These are phyloP conservation scores for Kobus ellipsiprymnus DNA, from an alignment of 2,113 vertebrate genomes.

Conservation along the genomic window DNA sequence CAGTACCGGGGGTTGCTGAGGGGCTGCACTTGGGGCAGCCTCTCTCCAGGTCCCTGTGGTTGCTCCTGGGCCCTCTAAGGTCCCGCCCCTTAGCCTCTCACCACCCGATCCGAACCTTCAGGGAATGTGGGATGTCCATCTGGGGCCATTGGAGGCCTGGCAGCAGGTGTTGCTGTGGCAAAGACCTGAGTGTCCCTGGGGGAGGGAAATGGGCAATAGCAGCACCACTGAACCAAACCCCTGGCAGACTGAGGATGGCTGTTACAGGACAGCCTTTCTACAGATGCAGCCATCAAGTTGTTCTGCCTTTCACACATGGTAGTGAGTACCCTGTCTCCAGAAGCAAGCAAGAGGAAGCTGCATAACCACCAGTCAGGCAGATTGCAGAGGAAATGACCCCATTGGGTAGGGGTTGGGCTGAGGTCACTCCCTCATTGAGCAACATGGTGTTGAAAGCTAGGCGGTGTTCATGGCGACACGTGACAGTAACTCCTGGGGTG, in stretches of 20 bases:
- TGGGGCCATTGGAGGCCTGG: background rate
- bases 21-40: background rate
- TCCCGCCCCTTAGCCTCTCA: background rate
- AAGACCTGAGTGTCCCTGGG: background rate
- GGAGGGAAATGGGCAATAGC: background rate
- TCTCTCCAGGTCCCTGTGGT: background rate
- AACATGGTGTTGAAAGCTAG: background rate
- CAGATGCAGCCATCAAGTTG: background rate
- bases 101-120: background rate
- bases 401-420: background rate
- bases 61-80: background rate
- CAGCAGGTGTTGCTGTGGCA: background rate
- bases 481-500: background rate
- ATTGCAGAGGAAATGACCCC: background rate
- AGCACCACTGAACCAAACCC: background rate
- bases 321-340: background rate
- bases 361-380: background rate
- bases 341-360: background rate
- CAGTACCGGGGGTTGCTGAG: background rate
- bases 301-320: rapidly evolving
- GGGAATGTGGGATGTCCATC: background rate
- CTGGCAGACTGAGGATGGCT: background rate
- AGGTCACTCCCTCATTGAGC: background rate
- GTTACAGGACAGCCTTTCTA: background rate
- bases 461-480: too few species aligned